A percentile compares a stretch with the other conserved stretches of the same genome.
These are phyloP conservation scores for Acrocera orbiculus DNA, from an alignment of 2,888 invertebrate genomes.

Conservation along the genomic window DNA sequence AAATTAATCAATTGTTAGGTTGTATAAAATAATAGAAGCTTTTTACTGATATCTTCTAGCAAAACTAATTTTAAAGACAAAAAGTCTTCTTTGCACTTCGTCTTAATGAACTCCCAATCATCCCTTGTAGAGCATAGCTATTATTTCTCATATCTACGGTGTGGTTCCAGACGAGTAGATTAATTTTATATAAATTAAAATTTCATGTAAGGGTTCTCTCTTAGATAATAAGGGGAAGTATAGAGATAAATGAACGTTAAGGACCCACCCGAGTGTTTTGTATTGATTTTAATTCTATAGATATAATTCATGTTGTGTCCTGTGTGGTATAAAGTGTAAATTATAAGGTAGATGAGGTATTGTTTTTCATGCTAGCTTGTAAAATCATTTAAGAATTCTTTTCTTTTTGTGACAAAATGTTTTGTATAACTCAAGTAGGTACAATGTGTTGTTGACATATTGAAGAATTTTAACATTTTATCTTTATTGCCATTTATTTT, in stretches of 20 bases:
- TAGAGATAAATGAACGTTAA: constrained; percentile 9
- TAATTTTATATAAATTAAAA: constrained; percentile 13
- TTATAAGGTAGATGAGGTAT: neutral
- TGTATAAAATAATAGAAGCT: no score
- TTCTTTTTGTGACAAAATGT: no score
- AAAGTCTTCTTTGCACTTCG: constrained; percentile 12
- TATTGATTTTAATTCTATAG: constrained; percentile 9
- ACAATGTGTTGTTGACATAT: no score
- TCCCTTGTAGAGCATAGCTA: constrained; percentile 9
- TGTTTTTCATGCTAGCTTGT: no score
- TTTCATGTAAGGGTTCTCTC: constrained; percentile 12
- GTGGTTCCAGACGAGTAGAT: constrained; percentile 13
- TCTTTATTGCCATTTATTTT: no score
- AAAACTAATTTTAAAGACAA: constrained; percentile 11
- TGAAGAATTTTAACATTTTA: no score
- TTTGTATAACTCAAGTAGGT: no score
- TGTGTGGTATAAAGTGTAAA: no score
- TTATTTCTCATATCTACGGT: constrained; percentile 11
- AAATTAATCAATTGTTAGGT: no score
- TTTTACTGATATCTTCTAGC: neutral
- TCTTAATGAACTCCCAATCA: constrained; percentile 12
- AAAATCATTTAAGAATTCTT: no score
- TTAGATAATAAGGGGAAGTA: constrained; percentile 10
- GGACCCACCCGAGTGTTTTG: constrained; percentile 11
- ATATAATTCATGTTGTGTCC: constrained; percentile 1